A percentile compares a stretch with the other conserved stretches of the same genome.
phyloP scores from a whole-genome alignment of 2,113 vertebrate species.

The Ailuropoda melanoleuca region DNA sequence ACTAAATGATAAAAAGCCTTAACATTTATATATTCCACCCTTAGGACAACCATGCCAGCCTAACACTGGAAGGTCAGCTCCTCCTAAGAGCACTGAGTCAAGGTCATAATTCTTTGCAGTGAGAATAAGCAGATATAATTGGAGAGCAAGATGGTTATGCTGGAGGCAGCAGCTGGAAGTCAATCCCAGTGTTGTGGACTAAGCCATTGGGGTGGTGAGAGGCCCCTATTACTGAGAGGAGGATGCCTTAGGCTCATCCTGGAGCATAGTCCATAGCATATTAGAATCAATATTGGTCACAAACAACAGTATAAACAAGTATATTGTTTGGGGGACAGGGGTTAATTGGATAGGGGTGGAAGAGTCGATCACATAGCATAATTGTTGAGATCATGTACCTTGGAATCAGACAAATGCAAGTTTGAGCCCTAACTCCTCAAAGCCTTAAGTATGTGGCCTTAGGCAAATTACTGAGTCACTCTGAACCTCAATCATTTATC shows the following conservation, averaged over 20 bases:
- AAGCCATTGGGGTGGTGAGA: neutral
- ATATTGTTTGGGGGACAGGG: neutral
- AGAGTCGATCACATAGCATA: neutral
- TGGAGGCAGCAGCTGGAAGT: neutral
- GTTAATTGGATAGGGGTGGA: neutral
- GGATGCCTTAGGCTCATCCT: neutral
- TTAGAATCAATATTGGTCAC: neutral
- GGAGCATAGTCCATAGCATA: neutral
- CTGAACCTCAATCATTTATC: neutral
- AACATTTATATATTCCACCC: neutral
- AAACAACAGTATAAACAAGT: neutral
- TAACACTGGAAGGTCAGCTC: neutral
- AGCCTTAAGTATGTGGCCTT: neutral
- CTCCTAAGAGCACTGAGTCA: neutral
- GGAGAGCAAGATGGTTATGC: neutral
- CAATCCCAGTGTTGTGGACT: neutral
- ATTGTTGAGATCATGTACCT: neutral
- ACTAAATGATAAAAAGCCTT: neutral
- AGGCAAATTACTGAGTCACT: neutral
- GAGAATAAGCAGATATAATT: neutral
- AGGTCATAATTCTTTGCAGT: neutral
- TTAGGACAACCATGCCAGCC: neutral
- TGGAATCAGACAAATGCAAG: neutral
- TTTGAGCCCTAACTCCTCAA: neutral
- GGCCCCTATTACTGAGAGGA: neutral